Base-by-base conservation (phyloP, 1,140 invertebrate genomes). In the Bombus terrestris region DNA sequence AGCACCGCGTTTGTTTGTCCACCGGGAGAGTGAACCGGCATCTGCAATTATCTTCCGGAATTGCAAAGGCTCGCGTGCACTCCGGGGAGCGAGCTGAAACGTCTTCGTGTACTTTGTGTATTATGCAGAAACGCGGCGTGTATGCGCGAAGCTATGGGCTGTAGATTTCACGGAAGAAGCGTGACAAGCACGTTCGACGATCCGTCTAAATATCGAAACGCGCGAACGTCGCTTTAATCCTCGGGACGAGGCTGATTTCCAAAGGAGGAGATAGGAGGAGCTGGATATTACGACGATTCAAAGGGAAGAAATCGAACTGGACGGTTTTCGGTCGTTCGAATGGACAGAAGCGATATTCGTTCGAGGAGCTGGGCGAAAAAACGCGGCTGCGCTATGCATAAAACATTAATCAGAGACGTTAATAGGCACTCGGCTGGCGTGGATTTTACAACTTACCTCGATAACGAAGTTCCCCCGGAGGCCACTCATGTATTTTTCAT, bases 401-500 rank as follows among this genome's bases (percentile, higher is more conserved):
- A 83, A 76, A 76, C 82, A 79, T 79, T 62, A 79, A 71, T 78
- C 66, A 57, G 25, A 41, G 53, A 43, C 47, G 71, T 79, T 78
- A 78, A 35, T 2, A 66, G 37, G 32, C 80, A 73, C 28, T 43
- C 53, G 37, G 39, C 22, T 77, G 37, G 47, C 47, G 47, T 32
- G 39, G 64, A 47, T 71, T 79, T 69, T 72, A 79, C 39, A 80
- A 84, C 83, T 84, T 84, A 84, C 76, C 83, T 80, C 66, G 83
- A 47, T 72, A 79, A 79, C 76, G 76, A 84, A 80, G 43, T 84
- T 79, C 53, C 37, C 76, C 6, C 25, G 72, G 66, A 18, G 76
- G 76, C 12, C 66, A 47, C 83, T 79, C 66, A 80, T 84, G 76
- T 79, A 79, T 84, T 84, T 84, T 84, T 84, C 76, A 79, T 79